Evolutionary conservation across 1,140 invertebrate genomes (phyloP).

Genomic region (Drosophila erecta): DNA sequence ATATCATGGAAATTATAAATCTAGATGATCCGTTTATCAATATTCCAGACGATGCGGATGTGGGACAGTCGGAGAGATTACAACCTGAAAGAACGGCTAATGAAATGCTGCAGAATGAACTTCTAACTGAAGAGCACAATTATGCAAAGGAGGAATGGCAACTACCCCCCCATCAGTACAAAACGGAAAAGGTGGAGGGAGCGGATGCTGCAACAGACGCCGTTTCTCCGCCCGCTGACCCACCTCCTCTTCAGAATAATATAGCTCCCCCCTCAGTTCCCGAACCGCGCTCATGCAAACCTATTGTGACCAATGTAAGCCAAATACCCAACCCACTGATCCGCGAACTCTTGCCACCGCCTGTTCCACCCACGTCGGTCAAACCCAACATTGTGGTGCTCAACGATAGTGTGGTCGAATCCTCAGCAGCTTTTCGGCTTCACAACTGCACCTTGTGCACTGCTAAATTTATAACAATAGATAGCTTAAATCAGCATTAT

Average conservation of each 20-base stretch:
- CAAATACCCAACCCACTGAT: constrained; percentile 65
- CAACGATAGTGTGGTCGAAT: constrained; percentile 81
- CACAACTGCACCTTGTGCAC: constrained; percentile 69
- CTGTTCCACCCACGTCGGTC: constrained; percentile 6
- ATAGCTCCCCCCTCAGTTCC: not conserved
- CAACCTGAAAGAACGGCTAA: constrained; percentile 30
- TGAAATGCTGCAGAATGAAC: constrained; percentile 68
- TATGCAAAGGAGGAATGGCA: constrained; percentile 79
- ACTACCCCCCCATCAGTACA: constrained; percentile 60
- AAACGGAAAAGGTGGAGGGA: constrained; percentile 71
- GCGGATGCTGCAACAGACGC: constrained; percentile 18
- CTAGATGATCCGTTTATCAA: constrained; percentile 82
- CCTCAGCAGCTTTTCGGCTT: constrained; percentile 66
- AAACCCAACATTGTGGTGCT: constrained; percentile 82
- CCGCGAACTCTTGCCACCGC: constrained; percentile 50
- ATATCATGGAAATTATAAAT: constrained; percentile 84
- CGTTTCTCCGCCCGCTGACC: not conserved
- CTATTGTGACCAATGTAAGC: constrained; percentile 80
- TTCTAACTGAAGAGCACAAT: constrained; percentile 78
- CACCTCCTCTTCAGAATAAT: not conserved
- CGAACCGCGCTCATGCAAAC: constrained; percentile 67
- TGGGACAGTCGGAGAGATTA: constrained; percentile 34
- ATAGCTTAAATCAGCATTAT: constrained; percentile 74
- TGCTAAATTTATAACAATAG: constrained; percentile 72
- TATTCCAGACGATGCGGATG: constrained; percentile 75